Conservation (phyloP, 1,140 invertebrate species). For the Neodiprion pinetum region DNA sequence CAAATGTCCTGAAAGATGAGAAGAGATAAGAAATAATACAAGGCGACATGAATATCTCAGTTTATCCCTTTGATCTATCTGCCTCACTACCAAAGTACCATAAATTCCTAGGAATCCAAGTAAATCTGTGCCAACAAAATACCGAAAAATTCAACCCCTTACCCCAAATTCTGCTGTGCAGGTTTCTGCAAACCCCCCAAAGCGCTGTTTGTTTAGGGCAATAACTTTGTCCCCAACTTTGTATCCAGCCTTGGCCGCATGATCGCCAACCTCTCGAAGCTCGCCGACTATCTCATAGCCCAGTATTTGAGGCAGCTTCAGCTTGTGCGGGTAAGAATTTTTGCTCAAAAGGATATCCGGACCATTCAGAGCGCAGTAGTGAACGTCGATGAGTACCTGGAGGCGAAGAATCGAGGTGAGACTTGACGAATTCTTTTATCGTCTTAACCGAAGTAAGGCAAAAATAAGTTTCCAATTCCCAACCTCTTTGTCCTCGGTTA, state of each 20-base stretch:
- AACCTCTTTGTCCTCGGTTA: constrained; percentile 54
- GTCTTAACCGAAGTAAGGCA: neutral
- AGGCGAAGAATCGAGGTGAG: constrained; percentile 22
- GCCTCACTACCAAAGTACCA: too few relatives aligned
- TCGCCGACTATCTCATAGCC: constrained; percentile 67
- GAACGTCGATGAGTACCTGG: constrained; percentile 66
- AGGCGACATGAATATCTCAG: neutral
- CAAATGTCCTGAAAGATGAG: constrained; percentile 64
- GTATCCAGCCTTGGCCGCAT: constrained; percentile 44
- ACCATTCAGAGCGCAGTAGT: constrained; percentile 68
- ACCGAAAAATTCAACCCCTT: constrained; percentile 28
- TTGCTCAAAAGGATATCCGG: constrained; percentile 62
- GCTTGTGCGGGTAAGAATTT: constrained; percentile 59
- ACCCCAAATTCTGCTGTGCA: constrained; percentile 61
- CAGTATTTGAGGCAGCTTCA: constrained; percentile 61
- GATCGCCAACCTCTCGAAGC: constrained; percentile 55
- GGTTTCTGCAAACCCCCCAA: constrained; percentile 65
- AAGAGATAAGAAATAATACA: constrained; percentile 28
- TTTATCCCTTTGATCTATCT: neutral
- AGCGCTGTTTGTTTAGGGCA: constrained; percentile 61
- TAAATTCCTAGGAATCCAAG: too few relatives aligned
- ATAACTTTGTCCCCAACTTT: constrained; percentile 62
- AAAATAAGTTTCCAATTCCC: constrained; percentile 17
- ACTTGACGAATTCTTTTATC: too few relatives aligned
- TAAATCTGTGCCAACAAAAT: too few relatives aligned